Evolutionary conservation across 1,140 invertebrate genomes (phyloP).

Genomic region (Leptonema lineaticorne): DNA sequence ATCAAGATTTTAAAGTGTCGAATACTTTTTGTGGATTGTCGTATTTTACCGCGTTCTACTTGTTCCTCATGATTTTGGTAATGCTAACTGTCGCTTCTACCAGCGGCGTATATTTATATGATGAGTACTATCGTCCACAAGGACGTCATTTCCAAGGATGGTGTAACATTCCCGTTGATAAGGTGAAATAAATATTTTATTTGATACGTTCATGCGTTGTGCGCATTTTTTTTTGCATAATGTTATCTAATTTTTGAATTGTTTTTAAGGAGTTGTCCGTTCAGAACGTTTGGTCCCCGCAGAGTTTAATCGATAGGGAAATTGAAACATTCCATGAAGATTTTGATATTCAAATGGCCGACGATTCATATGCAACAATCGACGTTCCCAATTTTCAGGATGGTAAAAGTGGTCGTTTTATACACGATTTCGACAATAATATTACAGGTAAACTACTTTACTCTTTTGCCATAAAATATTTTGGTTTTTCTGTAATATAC

Average conservation of each 20-base stretch:
- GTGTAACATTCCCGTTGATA: conserved; percentile 67
- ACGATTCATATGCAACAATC: conserved; percentile 67
- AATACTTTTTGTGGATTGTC: conserved; percentile 26
- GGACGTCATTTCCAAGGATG: conserved; percentile 64
- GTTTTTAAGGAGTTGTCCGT: conserved; percentile 44
- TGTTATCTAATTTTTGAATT: conserved; percentile 44
- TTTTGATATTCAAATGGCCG: conserved; percentile 70
- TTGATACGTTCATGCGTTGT: background rate
- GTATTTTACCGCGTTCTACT: conserved; percentile 38
- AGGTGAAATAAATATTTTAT: background rate
- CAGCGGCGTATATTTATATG: conserved; percentile 75
- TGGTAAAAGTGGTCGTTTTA: conserved; percentile 75
- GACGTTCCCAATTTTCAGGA: conserved; percentile 78
- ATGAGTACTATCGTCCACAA: conserved; percentile 66
- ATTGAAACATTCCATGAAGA: conserved; percentile 70
- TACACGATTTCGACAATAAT: conserved; percentile 86
- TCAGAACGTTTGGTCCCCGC: conserved; percentile 42
- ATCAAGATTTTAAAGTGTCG: conserved; percentile 12
- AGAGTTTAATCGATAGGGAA: conserved; percentile 42
- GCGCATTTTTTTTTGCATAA: conserved; percentile 38
- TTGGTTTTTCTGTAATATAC: background rate
- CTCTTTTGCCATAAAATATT: background rate
- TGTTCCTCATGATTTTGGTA: conserved; percentile 71
- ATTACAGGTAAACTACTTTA: conserved; percentile 62
- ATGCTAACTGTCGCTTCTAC: conserved; percentile 75